Base-by-base conservation (phyloP, 2,888 invertebrate species). In the Scaptomyza tumidula region DNA sequence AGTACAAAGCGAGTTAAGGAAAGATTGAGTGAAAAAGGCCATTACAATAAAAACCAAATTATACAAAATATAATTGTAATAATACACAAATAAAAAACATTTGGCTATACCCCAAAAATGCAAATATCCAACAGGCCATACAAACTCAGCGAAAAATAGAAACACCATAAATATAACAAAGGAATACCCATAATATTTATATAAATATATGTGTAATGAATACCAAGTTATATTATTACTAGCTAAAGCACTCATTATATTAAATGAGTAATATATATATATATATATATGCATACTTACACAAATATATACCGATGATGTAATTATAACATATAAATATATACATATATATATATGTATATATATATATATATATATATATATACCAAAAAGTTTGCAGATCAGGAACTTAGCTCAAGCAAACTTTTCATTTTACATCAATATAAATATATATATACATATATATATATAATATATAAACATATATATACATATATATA, bases 321-420 rank as follows among this genome's bases (percentile, higher is more conserved):
- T 29, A 6, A 29, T 29, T 7, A 29, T 29, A 29, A 29, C 29
- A 29, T 29, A 29, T n/a, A n/a, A n/a, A 29, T 7, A 19, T 19
- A 19, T 37, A 29, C 13, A 35, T 35, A 35, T 3, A 54, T 29
- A 55, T 9, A 52, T 19, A 29, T 29, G 7, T 19, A 19, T 19
- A 29, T 7, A 19, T 19, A 19, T 37, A 29, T 13, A 35, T 35
- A 35, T 3, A 54, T 29, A 55, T 9, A 59, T 52, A 56, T 48
- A 58, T 56, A 58, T 56, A 58, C 14, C 41, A 35, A 59, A 61
- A 46, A 74, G 67, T 69, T 63, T 64, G 70, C 65, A 65, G 70
- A 88, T 85, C 84, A 88, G 84, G 84, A 84, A 85, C 66, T 66
- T 70, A 76, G 89, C 89, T 88, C 85, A 86, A 88, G 74, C 87